Percentiles rank a stretch among this genome's conserved stretches.
Conservation (phyloP, 2,888 invertebrate genomes). For the Phortica okadai region DNA sequence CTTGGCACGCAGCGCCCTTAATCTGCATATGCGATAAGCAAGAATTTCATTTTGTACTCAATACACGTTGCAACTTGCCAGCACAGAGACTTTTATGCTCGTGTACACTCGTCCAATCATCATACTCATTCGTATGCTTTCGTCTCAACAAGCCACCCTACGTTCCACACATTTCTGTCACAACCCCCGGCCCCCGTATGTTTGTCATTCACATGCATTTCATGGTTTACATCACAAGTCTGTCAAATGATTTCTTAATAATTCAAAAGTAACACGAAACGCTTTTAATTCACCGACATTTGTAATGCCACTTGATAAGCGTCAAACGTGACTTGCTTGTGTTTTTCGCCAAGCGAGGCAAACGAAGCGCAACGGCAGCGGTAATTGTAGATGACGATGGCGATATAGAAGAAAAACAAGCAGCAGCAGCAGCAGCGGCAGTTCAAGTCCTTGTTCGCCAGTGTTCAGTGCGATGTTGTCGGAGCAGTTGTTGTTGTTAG, state of each 20-base stretch:
- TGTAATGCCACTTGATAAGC: constrained; percentile 24
- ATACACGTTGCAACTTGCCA: constrained; percentile 1
- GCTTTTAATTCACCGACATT: constrained; percentile 28
- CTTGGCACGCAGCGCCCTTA: background rate
- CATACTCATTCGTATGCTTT: background rate
- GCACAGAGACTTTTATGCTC: background rate
- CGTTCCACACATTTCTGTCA: too few relatives aligned
- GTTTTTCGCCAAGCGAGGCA: constrained; percentile 4
- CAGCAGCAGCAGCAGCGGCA: background rate
- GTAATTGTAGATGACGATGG: background rate
- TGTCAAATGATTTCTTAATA: constrained; percentile 31
- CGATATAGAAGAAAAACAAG: background rate
- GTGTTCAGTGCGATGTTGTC: background rate
- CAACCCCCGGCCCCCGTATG: too few relatives aligned
- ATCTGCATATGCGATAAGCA: constrained; percentile 2
- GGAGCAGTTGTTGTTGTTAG: background rate
- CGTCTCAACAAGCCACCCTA: too few relatives aligned
- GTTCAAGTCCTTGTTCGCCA: background rate
- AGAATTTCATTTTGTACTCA: background rate
- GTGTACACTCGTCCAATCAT: constrained; percentile 10
- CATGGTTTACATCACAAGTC: constrained; percentile 23
- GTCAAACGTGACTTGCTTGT: constrained; percentile 30
- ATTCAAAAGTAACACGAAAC: constrained; percentile 24
- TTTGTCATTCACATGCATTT: background rate
- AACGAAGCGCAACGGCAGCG: background rate